phyloP scores from a whole-genome alignment of 2,888 invertebrate species.

The Agriopis marginaria region DNA sequence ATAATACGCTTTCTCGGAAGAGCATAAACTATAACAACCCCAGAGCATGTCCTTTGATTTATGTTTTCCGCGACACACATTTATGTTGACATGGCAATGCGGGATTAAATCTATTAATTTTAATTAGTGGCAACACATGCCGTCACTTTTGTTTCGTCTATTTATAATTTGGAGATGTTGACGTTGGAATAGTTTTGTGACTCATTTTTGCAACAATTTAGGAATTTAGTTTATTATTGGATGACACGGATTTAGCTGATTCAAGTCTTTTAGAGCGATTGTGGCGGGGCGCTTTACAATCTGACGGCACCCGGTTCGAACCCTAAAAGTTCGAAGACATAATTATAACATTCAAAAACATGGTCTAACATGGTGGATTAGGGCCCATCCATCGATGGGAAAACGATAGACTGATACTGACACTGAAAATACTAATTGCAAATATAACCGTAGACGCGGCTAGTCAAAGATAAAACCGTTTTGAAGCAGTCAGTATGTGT shows the following conservation, averaged over 20 bases:
- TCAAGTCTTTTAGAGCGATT: too few species aligned
- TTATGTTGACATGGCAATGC: constrained; percentile 58
- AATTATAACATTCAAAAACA: too few species aligned
- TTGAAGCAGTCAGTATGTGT: not conserved
- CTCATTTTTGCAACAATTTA: not conserved
- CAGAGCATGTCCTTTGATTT: constrained; percentile 60
- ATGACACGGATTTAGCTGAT: too few species aligned
- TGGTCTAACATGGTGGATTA: too few species aligned
- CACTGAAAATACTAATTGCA: too few species aligned
- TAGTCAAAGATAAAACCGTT: not conserved
- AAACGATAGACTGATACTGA: too few species aligned
- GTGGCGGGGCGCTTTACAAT: too few species aligned
- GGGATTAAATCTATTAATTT: constrained; percentile 55
- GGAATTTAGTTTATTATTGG: too few species aligned
- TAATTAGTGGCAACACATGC: constrained; percentile 46
- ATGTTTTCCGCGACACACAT: constrained; percentile 64
- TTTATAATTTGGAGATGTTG: constrained; percentile 11
- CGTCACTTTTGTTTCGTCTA: constrained; percentile 19
- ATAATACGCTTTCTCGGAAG: constrained; percentile 79
- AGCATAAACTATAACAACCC: constrained; percentile 48
- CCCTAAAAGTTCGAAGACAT: too few species aligned
- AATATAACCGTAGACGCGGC: too few species aligned
- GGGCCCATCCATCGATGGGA: too few species aligned
- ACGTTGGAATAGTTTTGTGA: constrained; percentile 3
- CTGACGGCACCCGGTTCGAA: too few species aligned